Evolutionary conservation across 2,797 vertebrate genomes (phyloP).

Genomic region (Melanotaenia pygmaea): DNA sequence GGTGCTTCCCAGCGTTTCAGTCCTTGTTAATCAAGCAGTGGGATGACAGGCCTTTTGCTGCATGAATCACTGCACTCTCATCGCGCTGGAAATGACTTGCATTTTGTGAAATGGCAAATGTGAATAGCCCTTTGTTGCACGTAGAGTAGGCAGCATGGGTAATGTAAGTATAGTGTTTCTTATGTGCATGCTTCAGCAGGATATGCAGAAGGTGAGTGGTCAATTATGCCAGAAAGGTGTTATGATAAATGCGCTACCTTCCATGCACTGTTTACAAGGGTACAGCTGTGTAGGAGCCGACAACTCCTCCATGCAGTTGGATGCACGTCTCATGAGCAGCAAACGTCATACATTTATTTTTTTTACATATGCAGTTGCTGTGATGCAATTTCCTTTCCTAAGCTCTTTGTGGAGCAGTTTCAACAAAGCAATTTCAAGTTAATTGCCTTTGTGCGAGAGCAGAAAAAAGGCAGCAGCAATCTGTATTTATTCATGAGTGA

Average conservation of each 20-base stretch:
- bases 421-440: conserved; percentile 79
- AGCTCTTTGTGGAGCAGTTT: conserved; percentile 70
- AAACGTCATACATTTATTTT: conserved; percentile 54
- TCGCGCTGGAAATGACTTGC: conserved; percentile 65
- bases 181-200: conserved; percentile 9
- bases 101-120: conserved; percentile 44
- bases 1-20: conserved; percentile 58
- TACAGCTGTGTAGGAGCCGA: conserved; percentile 28
- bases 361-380: conserved; percentile 51
- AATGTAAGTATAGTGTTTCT: conserved; percentile 18
- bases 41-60: conserved; percentile 73
- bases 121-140: conserved; percentile 46
- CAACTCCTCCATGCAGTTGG: conserved; percentile 39
- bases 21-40: conserved; percentile 75
- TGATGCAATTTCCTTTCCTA: conserved; percentile 56
- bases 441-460: conserved; percentile 72
- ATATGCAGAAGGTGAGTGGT: background rate
- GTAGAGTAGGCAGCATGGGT: conserved; percentile 6
- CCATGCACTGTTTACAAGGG: conserved; percentile 23
- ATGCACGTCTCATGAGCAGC: conserved; percentile 50
- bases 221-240: conserved; percentile 5
- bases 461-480: conserved; percentile 32
- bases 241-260: conserved; percentile 6
- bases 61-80: conserved; percentile 69
- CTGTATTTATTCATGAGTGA: conserved; percentile 67